Evolutionary conservation across 2,113 vertebrate species (phyloP).

Genomic region (Phyllostomus hastatus): DNA sequence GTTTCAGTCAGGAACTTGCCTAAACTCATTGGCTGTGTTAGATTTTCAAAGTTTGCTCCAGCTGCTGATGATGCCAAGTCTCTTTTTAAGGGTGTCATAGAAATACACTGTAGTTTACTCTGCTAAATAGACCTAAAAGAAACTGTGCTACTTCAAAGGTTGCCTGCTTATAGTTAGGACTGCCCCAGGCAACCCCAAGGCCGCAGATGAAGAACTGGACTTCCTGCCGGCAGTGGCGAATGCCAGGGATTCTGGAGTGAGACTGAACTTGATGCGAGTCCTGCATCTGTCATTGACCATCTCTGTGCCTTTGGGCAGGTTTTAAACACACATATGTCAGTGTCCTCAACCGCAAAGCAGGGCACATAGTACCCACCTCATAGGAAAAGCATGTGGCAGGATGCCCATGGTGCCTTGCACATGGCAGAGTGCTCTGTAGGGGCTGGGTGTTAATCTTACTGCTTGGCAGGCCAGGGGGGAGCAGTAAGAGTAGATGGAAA

Average conservation of each 20-base stretch:
- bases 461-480: background rate
- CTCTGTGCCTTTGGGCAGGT: background rate
- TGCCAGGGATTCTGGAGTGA: background rate
- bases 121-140: slow-evolving; percentile 15
- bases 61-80: background rate
- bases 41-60: slow-evolving; percentile 2
- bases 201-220: slow-evolving; percentile 48
- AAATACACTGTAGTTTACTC: slow-evolving; percentile 5
- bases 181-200: slow-evolving; percentile 55
- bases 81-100: background rate
- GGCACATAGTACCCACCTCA: background rate
- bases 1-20: background rate
- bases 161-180: slow-evolving; percentile 53
- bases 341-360: background rate
- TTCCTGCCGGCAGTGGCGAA: background rate
- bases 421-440: no score
- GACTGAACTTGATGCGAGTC: background rate
- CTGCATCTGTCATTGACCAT: background rate
- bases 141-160: slow-evolving; percentile 20
- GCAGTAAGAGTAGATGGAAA: background rate
- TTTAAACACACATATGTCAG: background rate
- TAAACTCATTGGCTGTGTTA: background rate
- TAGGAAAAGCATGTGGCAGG: background rate
- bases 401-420: background rate
- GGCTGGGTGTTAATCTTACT: background rate